Conservation (phyloP, 2,888 invertebrate genomes). For the Syritta pipiens region DNA sequence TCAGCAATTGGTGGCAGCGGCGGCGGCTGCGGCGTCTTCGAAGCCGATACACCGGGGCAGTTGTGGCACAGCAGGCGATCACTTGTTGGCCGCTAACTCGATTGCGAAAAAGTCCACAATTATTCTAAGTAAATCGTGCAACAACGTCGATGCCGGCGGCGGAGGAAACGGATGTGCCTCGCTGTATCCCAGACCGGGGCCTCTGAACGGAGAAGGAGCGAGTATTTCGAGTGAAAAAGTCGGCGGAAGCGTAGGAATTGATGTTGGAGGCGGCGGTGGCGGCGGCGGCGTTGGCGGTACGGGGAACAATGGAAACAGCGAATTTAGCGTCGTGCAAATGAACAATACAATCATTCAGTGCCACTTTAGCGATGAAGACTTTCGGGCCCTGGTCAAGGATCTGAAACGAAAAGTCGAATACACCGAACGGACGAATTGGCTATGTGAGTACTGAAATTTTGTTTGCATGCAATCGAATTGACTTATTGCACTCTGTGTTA, state of each 20-base stretch:
- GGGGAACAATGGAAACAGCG: conserved; percentile 75
- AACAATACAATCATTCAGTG: conserved; percentile 79
- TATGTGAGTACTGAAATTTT: conserved; percentile 76
- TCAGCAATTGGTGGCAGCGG: conserved; percentile 66
- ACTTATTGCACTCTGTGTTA: too few relatives aligned
- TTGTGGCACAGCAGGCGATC: conserved; percentile 77
- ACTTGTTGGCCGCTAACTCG: conserved; percentile 76
- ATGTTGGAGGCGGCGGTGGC: conserved; percentile 6
- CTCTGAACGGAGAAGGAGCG: conserved; percentile 47
- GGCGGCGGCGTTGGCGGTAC: conserved; percentile 18
- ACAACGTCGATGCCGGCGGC: conserved; percentile 74
- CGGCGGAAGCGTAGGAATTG: conserved; percentile 7
- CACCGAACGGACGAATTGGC: conserved; percentile 80
- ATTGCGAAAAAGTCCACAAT: conserved; percentile 78
- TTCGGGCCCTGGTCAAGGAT: conserved; percentile 78
- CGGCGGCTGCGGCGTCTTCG: conserved; percentile 64
- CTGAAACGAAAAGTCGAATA: conserved; percentile 79
- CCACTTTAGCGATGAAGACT: conserved; percentile 78
- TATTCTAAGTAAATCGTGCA: conserved; percentile 78
- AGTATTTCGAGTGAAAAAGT: conserved; percentile 63
- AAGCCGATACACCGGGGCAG: conserved; percentile 77
- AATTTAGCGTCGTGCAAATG: conserved; percentile 78
- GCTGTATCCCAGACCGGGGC: conserved; percentile 49
- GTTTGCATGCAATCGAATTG: too few relatives aligned
- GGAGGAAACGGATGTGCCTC: conserved; percentile 64